Evolutionary conservation across 2,797 vertebrate species (phyloP).

Genomic region (Rhinophrynus dorsalis): DNA sequence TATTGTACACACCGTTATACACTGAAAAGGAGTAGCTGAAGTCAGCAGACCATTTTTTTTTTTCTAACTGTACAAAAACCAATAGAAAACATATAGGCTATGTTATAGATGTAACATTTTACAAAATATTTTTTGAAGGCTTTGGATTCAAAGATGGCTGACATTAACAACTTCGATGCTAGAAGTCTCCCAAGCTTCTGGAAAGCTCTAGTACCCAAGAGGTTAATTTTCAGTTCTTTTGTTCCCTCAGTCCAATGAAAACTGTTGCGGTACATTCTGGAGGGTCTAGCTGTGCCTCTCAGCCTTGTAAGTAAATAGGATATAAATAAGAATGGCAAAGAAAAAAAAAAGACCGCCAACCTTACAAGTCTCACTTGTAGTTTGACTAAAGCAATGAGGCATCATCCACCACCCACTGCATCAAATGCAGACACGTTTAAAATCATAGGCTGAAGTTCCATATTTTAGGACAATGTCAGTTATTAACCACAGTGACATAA

Average conservation of each 20-base stretch:
- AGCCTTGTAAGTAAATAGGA: not conserved
- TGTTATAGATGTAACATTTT: conserved; percentile 56
- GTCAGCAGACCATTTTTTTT: conserved; percentile 56
- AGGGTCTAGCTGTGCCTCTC: not conserved
- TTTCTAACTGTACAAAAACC: conserved; percentile 66
- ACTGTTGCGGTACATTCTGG: not conserved
- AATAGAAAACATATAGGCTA: conserved; percentile 59
- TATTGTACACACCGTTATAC: conserved; percentile 67
- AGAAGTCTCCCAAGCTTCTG: too few relatives aligned
- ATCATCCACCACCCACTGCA: not conserved
- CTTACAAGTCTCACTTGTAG: not conserved
- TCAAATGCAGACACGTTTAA: not conserved
- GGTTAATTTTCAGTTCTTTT: conserved; percentile 43
- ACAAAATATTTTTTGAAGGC: conserved; percentile 62
- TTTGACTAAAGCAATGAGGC: not conserved
- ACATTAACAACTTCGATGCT: too few relatives aligned
- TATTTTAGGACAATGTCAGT: not conserved
- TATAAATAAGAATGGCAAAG: not conserved
- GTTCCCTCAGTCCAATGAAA: conserved; percentile 13
- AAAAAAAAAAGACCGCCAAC: not conserved
- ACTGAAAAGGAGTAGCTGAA: conserved; percentile 63
- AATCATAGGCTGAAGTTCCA: not conserved
- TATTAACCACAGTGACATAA: not conserved
- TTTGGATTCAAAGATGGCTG: conserved; percentile 58
- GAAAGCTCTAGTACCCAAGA: too few relatives aligned